Conservation (phyloP, 2,888 invertebrate genomes). For the Drosophila prostipennis region DNA sequence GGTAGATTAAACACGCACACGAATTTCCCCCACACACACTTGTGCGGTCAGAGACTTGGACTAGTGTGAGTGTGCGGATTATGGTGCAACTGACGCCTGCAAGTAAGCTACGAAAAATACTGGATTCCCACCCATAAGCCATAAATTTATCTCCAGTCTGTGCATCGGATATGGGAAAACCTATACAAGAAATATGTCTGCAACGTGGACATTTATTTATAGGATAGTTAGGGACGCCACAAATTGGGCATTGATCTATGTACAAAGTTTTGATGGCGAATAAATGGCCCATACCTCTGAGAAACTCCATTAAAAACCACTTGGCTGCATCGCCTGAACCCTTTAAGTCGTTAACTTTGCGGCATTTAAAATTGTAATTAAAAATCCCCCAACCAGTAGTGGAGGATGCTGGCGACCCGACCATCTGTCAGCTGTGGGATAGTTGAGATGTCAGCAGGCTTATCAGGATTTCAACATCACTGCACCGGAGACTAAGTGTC, state of each 20-base stretch:
- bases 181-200: conserved; percentile 14
- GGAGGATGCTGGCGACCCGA: conserved; percentile 7
- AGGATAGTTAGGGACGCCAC: conserved; percentile 7
- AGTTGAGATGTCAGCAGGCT: conserved; percentile 31
- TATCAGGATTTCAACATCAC: conserved; percentile 53
- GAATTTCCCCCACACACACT: conserved; percentile 25
- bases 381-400: conserved; percentile 6
- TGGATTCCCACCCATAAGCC: conserved; percentile 28
- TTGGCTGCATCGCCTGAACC: not conserved
- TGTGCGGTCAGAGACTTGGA: conserved; percentile 51
- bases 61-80: conserved; percentile 47
- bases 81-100: conserved; percentile 55
- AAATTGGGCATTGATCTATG: conserved; percentile 8
- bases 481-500: conserved; percentile 21
- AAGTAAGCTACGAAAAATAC: conserved; percentile 56
- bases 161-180: conserved; percentile 19
- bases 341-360: conserved; percentile 18
- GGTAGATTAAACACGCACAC: conserved; percentile 78
- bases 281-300: not conserved
- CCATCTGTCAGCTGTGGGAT: conserved; percentile 18
- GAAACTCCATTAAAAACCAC: conserved; percentile 15
- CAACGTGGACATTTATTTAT: conserved; percentile 16
- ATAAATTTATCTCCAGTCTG: conserved; percentile 30
- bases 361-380: conserved; percentile 47
- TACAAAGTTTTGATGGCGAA: conserved; percentile 2